These are phyloP conservation scores for Caenorhabditis sp. DNA, from an alignment of 2,888 invertebrate species.

Conservation along the genomic window DNA sequence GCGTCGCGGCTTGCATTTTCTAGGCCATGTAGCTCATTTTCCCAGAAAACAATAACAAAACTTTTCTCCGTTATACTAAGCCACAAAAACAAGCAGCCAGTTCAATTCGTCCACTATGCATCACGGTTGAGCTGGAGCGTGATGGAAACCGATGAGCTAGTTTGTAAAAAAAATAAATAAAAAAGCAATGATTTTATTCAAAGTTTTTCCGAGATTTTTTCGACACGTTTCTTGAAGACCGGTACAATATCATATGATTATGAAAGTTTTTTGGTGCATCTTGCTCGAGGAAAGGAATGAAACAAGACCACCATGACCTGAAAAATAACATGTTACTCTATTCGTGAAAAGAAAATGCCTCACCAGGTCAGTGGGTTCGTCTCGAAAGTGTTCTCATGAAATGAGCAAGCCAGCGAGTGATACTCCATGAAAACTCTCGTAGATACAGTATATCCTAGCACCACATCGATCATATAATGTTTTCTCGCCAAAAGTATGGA, in stretches of 20 bases:
- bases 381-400: slow-evolving; percentile 75
- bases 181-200: slow-evolving; percentile 23
- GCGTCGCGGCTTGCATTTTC: too few relatives aligned
- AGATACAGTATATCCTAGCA: slow-evolving; percentile 78
- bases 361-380: slow-evolving; percentile 74
- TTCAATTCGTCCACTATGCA: too few relatives aligned
- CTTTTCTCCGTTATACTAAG: too few relatives aligned
- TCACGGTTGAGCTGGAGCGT: too few relatives aligned
- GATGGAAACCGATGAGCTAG: too few relatives aligned
- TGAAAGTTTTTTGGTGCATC: slow-evolving; percentile 77
- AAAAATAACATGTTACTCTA: neutral
- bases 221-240: slow-evolving; percentile 57
- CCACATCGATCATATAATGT: slow-evolving; percentile 80
- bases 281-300: slow-evolving; percentile 72
- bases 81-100: too few relatives aligned
- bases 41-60: too few relatives aligned
- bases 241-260: slow-evolving; percentile 70
- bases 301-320: slow-evolving; percentile 72
- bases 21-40: too few relatives aligned
- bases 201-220: slow-evolving; percentile 53
- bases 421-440: slow-evolving; percentile 80
- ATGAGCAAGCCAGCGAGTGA: slow-evolving; percentile 75
- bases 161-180: too few relatives aligned
- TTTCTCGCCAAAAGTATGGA: slow-evolving; percentile 80
- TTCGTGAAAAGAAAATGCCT: neutral